A percentile compares a stretch with the other conserved stretches of the same genome.
These are phyloP conservation scores for Colossoma macropomum DNA, from an alignment of 2,113 vertebrate genomes.

Conservation along the genomic window DNA sequence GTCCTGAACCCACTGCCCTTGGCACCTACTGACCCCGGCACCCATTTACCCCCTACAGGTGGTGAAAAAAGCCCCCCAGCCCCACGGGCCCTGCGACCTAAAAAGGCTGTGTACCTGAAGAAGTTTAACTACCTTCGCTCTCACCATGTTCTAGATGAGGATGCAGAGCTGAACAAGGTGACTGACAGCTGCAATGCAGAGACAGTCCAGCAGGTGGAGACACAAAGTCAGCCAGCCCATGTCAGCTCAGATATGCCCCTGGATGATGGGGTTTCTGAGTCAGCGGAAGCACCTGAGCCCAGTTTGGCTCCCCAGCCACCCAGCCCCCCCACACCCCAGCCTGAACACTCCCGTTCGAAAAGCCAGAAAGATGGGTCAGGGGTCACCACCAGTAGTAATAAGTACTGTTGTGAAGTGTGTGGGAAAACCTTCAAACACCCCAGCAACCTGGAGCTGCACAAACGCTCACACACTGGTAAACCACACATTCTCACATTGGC, in stretches of 20 bases:
- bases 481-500: background rate
- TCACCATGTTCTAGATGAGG: constrained; percentile 82
- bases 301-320: constrained; percentile 47
- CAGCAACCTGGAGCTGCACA: constrained; percentile 96
- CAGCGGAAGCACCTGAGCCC: constrained; percentile 61
- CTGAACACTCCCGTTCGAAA: constrained; percentile 55
- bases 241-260: constrained; percentile 49
- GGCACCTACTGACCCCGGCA: constrained; percentile 66
- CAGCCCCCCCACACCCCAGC: constrained; percentile 52
- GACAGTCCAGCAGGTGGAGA: constrained; percentile 55
- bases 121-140: constrained; percentile 91
- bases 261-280: constrained; percentile 39
- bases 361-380: constrained; percentile 48
- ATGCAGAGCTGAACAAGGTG: constrained; percentile 58
- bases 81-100: constrained; percentile 81
- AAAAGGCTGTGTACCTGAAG: constrained; percentile 90
- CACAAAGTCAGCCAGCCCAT: constrained; percentile 45
- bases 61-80: constrained; percentile 64
- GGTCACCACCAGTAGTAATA: constrained; percentile 73
- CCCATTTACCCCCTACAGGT: constrained; percentile 53
- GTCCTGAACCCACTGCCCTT: constrained; percentile 49
- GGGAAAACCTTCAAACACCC: constrained; percentile 97
- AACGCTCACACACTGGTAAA: constrained; percentile 93
- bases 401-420: constrained; percentile 89
- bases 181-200: constrained; percentile 56